phyloP scores from a whole-genome alignment of 1,140 invertebrate species.

The Medauroidea extradentata region DNA sequence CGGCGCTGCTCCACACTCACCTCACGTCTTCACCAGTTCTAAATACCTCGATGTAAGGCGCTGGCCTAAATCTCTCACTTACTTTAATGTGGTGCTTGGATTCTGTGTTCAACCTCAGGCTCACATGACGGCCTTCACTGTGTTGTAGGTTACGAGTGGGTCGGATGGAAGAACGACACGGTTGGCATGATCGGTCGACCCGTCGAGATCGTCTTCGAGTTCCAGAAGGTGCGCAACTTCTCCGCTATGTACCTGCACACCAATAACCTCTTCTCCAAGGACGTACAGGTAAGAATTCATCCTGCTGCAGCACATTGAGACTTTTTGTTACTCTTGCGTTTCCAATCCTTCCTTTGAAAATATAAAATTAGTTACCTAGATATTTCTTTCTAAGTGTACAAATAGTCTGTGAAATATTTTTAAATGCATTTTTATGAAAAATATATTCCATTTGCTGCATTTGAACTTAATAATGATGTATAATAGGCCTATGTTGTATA shows the following conservation, averaged over 20 bases:
- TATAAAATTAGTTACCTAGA: not conserved
- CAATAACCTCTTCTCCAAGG: slow-evolving; percentile 60
- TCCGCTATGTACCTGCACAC: slow-evolving; percentile 65
- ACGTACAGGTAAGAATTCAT: slow-evolving; percentile 53
- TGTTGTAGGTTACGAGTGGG: slow-evolving; percentile 70
- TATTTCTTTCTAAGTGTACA: not conserved
- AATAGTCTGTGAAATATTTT: not conserved
- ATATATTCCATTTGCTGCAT: too few species aligned
- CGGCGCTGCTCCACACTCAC: too few species aligned
- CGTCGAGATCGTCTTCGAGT: slow-evolving; percentile 68
- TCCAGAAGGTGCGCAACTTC: slow-evolving; percentile 71
- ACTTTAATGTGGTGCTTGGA: too few species aligned
- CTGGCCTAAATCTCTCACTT: too few species aligned
- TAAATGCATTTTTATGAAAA: too few species aligned
- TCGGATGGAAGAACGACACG: slow-evolving; percentile 74
- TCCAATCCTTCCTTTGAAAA: slow-evolving; percentile 1
- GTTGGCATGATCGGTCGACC: slow-evolving; percentile 50
- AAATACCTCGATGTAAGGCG: too few species aligned
- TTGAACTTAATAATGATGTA: too few species aligned
- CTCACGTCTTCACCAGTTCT: too few species aligned
- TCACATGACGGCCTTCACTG: too few species aligned
- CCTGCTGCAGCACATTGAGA: not conserved
- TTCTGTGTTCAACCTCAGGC: too few species aligned
- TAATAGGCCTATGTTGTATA: too few species aligned
- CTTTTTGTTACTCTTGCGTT: not conserved